Percentiles rank a stretch among this genome's conserved stretches.
These are phyloP conservation scores for Falco columbarius DNA, from an alignment of 2,797 vertebrate species.

Conservation along the genomic window DNA sequence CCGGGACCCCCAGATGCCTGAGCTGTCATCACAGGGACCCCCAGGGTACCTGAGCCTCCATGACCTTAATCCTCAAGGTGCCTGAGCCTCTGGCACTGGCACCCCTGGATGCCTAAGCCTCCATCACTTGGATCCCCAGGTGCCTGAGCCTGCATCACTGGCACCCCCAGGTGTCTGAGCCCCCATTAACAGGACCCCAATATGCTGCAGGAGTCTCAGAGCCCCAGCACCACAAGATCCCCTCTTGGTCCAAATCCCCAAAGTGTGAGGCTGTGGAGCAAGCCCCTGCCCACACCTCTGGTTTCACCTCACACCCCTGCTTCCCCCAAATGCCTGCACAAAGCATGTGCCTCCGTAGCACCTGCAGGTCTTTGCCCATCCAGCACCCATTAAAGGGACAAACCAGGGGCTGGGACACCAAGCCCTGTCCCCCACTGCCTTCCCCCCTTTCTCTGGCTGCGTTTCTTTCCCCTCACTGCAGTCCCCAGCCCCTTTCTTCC, in stretches of 20 bases:
- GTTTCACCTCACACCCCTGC: not conserved
- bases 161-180: not conserved
- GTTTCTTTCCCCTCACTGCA: not conserved
- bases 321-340: not conserved
- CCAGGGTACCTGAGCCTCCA: not conserved
- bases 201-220: not conserved
- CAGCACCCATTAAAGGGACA: not conserved
- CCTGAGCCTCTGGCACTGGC: not conserved
- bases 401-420: not conserved
- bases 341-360: not conserved
- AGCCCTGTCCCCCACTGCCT: not conserved
- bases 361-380: fast-evolving
- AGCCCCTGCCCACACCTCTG: not conserved
- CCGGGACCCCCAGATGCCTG: too few species aligned
- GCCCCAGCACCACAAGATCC: not conserved
- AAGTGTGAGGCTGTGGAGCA: fast-evolving
- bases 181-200: not conserved
- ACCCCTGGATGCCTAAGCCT: not conserved
- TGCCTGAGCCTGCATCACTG: not conserved
- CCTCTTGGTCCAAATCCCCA: not conserved
- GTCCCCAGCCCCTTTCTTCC: not conserved
- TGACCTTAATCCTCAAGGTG: fast-evolving
- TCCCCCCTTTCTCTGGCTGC: fast-evolving
- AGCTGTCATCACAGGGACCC: not conserved
- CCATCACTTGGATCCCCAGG: too few species aligned